Percentiles rank a stretch among this genome's conserved stretches.
phyloP scores from a whole-genome alignment of 2,888 invertebrate genomes.

The Julus scanicus region DNA sequence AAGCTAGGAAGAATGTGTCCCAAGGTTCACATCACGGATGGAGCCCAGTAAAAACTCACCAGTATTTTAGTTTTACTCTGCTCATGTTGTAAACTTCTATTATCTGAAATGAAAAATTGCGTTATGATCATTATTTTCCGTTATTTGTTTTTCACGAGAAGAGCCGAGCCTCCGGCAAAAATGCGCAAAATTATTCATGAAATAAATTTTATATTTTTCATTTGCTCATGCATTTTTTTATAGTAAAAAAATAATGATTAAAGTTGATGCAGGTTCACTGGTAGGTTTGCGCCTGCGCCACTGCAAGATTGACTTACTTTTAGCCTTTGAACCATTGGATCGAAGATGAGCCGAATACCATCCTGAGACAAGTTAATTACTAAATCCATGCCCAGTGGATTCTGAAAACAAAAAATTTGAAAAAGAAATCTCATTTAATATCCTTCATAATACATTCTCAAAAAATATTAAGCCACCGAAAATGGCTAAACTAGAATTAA shows the following conservation, averaged over 20 bases:
- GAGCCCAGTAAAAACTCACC: conserved; percentile 73
- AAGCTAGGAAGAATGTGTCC: not conserved
- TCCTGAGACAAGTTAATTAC: conserved; percentile 96
- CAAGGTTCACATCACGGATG: not conserved
- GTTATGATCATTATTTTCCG: not conserved
- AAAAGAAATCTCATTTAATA: not conserved
- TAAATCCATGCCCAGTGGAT: conserved; percentile 93
- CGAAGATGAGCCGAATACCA: conserved; percentile 96
- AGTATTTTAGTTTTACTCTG: conserved; percentile 95
- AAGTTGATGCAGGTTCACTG: too few species aligned
- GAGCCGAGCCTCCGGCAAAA: conserved; percentile 12
- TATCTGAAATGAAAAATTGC: conserved; percentile 68
- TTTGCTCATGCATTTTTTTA: too few species aligned
- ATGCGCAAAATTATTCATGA: not conserved
- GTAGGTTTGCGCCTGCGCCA: too few species aligned
- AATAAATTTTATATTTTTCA: too few species aligned
- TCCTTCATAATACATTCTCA: too few species aligned
- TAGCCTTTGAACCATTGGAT: conserved; percentile 91
- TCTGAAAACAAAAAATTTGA: conserved; percentile 73
- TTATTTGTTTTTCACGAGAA: too few species aligned
- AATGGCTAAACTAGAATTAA: too few species aligned
- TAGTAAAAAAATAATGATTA: too few species aligned
- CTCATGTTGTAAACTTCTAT: conserved; percentile 99
- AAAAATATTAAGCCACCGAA: too few species aligned
- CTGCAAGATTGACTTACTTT: conserved; percentile 70